phyloP scores from a whole-genome alignment of 2,888 invertebrate genomes.

The Drosophila nr. perissopoda region DNA sequence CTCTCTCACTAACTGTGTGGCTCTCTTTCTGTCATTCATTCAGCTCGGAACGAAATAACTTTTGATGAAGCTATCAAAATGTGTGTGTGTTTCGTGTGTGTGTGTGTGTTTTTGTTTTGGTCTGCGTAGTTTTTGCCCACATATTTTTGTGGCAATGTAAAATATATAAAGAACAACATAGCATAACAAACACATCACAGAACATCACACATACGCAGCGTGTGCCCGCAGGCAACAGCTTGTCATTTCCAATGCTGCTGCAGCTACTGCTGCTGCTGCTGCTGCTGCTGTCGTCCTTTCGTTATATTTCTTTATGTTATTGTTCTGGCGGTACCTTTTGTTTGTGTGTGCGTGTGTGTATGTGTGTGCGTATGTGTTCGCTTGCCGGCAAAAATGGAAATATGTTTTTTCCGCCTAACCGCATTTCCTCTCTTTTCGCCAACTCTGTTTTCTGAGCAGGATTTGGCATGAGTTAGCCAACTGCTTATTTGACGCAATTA shows the following conservation, averaged over 20 bases:
- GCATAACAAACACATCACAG: conserved; percentile 7
- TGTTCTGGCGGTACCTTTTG: conserved; percentile 12
- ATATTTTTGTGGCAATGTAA: conserved; percentile 20
- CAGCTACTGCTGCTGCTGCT: conserved; percentile 2
- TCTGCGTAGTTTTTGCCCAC: conserved; percentile 18
- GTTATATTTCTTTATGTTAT: conserved; percentile 1
- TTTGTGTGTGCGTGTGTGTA: not conserved
- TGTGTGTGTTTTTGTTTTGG: conserved; percentile 2
- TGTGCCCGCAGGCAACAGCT: conserved; percentile 43
- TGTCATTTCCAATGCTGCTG: conserved; percentile 34
- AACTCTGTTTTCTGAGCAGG: too few relatives aligned
- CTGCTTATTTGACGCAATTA: conserved; percentile 38
- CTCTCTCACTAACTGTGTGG: not conserved
- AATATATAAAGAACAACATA: conserved; percentile 20
- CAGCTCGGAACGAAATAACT: conserved; percentile 1
- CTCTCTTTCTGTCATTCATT: not conserved
- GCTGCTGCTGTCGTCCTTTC: conserved; percentile 2
- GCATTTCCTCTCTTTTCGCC: not conserved
- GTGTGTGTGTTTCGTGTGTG: not conserved
- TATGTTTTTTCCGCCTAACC: conserved; percentile 22
- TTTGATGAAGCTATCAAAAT: conserved; percentile 13
- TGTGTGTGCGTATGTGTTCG: not conserved
- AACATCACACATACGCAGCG: conserved; percentile 40
- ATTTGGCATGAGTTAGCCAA: conserved; percentile 6
- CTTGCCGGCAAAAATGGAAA: conserved; percentile 49